Evolutionary conservation across 2,113 vertebrate genomes (phyloP).

Genomic region (Halichoerus grypus): DNA sequence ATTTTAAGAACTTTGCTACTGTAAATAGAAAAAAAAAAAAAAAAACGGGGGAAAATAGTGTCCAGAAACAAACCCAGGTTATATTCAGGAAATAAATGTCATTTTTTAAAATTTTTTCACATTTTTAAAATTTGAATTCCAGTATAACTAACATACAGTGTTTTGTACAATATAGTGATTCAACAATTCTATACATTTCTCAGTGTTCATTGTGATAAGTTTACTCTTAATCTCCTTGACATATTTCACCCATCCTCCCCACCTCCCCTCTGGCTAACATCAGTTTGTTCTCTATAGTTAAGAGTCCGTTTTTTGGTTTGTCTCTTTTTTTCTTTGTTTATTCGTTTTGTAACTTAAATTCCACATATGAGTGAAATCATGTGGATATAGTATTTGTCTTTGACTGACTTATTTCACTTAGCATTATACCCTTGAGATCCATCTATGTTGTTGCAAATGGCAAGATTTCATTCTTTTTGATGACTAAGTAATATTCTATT

Average conservation of each 20-base stretch:
- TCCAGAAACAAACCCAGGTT: neutral
- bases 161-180: neutral
- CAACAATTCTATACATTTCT: neutral
- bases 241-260: neutral
- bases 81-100: neutral
- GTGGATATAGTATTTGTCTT: neutral
- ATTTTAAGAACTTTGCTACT: slow-evolving; percentile 16
- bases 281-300: neutral
- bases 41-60: neutral
- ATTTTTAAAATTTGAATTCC: neutral
- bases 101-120: neutral
- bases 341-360: neutral
- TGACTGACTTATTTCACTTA: neutral
- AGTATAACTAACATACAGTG: neutral
- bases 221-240: neutral
- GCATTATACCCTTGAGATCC: neutral
- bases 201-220: neutral
- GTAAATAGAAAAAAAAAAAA: neutral
- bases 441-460: neutral
- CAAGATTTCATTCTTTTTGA: neutral
- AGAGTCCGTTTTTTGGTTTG: neutral
- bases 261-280: neutral
- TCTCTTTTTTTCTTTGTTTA: neutral
- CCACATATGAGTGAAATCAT: neutral
- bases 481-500: neutral